These are phyloP conservation scores for Penelope pileata DNA, from an alignment of 2,113 vertebrate species.

Conservation along the genomic window DNA sequence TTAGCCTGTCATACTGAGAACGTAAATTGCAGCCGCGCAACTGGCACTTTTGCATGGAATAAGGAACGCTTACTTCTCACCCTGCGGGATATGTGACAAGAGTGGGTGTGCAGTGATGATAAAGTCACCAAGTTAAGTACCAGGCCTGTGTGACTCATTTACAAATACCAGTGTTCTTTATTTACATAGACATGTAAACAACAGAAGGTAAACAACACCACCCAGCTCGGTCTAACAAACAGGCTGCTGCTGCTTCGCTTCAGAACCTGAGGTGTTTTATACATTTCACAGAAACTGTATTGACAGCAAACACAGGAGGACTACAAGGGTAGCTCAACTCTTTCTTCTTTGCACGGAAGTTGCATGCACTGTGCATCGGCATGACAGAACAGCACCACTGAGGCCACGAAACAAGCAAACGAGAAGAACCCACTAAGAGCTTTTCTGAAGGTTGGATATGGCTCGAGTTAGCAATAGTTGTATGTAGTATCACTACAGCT, in stretches of 20 bases:
- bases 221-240: conserved; percentile 43
- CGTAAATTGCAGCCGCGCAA: not conserved
- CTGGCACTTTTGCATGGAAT: not conserved
- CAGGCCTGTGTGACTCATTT: conserved; percentile 25
- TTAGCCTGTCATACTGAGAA: not conserved
- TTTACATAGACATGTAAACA: conserved; percentile 74
- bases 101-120: not conserved
- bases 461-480: not conserved
- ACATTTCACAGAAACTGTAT: conserved; percentile 68
- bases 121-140: not conserved
- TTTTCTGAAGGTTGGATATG: not conserved
- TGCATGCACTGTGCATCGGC: not conserved
- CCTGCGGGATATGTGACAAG: not conserved
- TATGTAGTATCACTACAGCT: not conserved
- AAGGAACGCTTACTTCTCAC: conserved; percentile 7
- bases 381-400: not conserved
- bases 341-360: not conserved
- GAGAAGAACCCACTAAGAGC: not conserved
- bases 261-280: conserved; percentile 64
- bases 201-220: conserved; percentile 65
- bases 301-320: conserved; percentile 45
- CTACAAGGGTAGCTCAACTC: conserved; percentile 7
- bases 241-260: conserved; percentile 55
- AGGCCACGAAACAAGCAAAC: not conserved
- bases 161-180: conserved; percentile 70